Conservation (phyloP, 2,113 vertebrate genomes). For the Aplodontia rufa region DNA sequence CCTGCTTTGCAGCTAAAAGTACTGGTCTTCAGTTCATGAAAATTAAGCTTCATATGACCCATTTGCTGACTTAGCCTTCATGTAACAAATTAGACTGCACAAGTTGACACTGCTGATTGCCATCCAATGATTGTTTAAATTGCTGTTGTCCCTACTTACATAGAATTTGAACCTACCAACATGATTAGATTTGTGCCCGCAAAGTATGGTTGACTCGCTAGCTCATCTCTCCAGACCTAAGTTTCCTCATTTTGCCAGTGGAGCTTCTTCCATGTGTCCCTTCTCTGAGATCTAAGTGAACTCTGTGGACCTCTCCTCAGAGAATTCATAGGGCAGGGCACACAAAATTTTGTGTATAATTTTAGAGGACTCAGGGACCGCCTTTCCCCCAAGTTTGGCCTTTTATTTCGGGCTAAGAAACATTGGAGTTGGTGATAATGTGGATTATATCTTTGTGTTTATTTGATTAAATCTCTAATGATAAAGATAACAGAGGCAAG, state of each 20-base stretch:
- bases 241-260: neutral
- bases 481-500: neutral
- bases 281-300: neutral
- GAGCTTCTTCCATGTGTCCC: neutral
- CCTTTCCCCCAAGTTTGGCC: neutral
- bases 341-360: neutral
- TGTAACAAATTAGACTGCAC: neutral
- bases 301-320: neutral
- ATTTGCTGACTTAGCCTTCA: neutral
- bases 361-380: neutral
- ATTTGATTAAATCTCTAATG: slow-evolving; percentile 4
- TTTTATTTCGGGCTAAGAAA: neutral
- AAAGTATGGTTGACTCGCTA: neutral
- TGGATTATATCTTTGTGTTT: neutral
- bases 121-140: neutral
- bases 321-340: neutral
- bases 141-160: neutral
- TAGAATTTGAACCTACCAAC: neutral
- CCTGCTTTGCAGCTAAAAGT: neutral
- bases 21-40: neutral
- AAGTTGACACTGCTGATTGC: neutral
- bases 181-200: neutral
- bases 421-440: neutral
- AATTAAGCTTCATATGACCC: neutral
- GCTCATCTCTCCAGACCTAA: neutral